A percentile compares a stretch with the other conserved stretches of the same genome.
These are phyloP conservation scores for Pollimyrus isidori DNA, from an alignment of 2,113 vertebrate genomes.

Conservation along the genomic window DNA sequence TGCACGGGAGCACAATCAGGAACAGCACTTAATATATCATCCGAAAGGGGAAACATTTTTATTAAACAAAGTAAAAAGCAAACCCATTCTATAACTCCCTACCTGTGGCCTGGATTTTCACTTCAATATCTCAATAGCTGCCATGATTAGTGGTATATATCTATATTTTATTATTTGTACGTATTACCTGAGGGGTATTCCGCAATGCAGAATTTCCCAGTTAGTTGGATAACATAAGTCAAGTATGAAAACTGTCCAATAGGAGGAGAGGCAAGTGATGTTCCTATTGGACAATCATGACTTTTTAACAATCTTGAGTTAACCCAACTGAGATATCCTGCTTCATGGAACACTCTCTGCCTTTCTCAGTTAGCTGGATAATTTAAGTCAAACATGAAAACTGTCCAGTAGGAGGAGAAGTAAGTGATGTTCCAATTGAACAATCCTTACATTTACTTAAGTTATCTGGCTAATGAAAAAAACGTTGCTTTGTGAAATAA, in stretches of 20 bases:
- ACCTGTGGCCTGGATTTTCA: not conserved
- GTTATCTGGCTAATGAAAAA: not conserved
- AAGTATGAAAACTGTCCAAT: not conserved
- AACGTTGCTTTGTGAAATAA: not conserved
- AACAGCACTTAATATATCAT: not conserved
- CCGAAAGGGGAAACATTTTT: not conserved
- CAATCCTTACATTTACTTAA: not conserved
- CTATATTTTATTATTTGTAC: not conserved
- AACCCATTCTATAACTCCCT: not conserved
- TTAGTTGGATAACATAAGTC: not conserved
- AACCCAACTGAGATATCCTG: not conserved
- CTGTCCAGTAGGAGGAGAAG: not conserved
- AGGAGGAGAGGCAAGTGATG: not conserved
- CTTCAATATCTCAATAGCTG: not conserved
- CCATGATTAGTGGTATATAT: not conserved
- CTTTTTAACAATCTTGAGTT: not conserved
- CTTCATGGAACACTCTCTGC: not conserved
- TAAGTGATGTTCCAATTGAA: not conserved
- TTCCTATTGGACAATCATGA: not conserved
- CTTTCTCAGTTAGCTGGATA: not conserved
- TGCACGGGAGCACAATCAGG: not conserved
- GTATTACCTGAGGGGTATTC: not conserved
- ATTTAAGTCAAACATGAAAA: not conserved
- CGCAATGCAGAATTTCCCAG: not conserved
- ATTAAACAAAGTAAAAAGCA: not conserved